These are phyloP conservation scores for Amniataba percoides DNA, from an alignment of 2,797 vertebrate species.

Conservation along the genomic window DNA sequence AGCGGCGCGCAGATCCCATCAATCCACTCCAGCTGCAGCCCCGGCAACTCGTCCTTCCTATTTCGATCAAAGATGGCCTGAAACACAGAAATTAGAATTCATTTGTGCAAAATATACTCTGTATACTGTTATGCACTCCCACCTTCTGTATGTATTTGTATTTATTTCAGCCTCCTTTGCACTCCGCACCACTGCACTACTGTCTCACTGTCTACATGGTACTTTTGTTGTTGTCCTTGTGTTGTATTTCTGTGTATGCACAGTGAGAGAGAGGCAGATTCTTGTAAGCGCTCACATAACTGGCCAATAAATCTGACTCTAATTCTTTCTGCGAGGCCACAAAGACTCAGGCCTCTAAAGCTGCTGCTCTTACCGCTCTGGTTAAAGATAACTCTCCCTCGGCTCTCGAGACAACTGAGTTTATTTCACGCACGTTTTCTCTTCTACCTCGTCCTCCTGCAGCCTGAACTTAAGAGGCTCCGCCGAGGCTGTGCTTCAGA, in stretches of 20 bases:
- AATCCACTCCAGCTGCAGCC: constrained; percentile 97
- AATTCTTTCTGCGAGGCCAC: neutral
- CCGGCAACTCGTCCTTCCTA: constrained; percentile 98
- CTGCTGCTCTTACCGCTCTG: constrained; percentile 36
- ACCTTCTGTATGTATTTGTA: too few relatives aligned
- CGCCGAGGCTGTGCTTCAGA: constrained; percentile 77
- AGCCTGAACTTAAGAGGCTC: constrained; percentile 66
- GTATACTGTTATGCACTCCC: too few relatives aligned
- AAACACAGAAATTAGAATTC: constrained; percentile 65
- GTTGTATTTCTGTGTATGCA: too few relatives aligned
- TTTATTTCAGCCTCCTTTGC: too few relatives aligned
- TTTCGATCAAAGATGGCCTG: constrained; percentile 99
- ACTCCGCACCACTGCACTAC: too few relatives aligned
- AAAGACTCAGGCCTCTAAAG: constrained; percentile 16
- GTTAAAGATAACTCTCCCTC: constrained; percentile 34
- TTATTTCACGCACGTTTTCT: constrained; percentile 50
- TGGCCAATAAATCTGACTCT: too few relatives aligned
- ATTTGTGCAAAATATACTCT: constrained; percentile 12
- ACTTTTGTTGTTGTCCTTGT: too few relatives aligned
- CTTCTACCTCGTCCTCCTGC: constrained; percentile 61
- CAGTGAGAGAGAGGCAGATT: too few relatives aligned
- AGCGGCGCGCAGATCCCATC: constrained; percentile 96
- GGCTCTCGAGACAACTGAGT: constrained; percentile 42
- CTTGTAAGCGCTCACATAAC: too few relatives aligned
- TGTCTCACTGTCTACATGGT: too few relatives aligned